Evolutionary conservation across 2,888 invertebrate species (phyloP), one percentile per base, ranked within the genome.

Genomic region (Tetranychus piercei): DNA sequence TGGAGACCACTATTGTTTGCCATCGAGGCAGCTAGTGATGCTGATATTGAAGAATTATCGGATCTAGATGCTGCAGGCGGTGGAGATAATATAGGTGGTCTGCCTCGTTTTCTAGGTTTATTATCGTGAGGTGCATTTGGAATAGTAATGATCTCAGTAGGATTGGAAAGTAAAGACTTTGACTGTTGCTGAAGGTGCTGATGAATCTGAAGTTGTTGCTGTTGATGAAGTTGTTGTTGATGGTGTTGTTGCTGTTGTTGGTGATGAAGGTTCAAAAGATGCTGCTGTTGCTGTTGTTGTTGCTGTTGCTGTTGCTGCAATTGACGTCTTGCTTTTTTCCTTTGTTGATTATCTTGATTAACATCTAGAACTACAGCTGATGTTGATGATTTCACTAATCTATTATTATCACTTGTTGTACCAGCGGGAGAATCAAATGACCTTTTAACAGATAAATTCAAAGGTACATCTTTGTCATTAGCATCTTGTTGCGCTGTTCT

Each of bases 81-180:
- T 1, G 75, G 75, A 8, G 77, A 77, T 4, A 75, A 44, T 5
- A 75, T 75, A 20, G 77, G 77, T 18, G 77, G 77, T 55, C 77
- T 66, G 43, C 77, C 77, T 20, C 77, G 74, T 70, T 76, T 77
- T n/a, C 74, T 55, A 15, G 75, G 75, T 34, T 74, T 74, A 20
- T 22, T 44, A 15, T 77, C 75, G 34, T 44, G 44, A 20, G 65
- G 44, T 1, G 43, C 73, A 4, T 9, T 44, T 20, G 64, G 55
- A 45, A 22, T 65, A n/a, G 66, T 45, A 11, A 72, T 67, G n/a
- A 66, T 34, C 23, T 66, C n/a, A 44, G 66, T 22, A 44, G 34
- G 69, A 66, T 45, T 72, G 4, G 74, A 69, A 15, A 74, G 64
- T n/a, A 74, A 22, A 20, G 76, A 74, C 66, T 76, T 76, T 9